Evolutionary conservation across 2,113 vertebrate genomes (phyloP).

Genomic region (Limanda limanda): DNA sequence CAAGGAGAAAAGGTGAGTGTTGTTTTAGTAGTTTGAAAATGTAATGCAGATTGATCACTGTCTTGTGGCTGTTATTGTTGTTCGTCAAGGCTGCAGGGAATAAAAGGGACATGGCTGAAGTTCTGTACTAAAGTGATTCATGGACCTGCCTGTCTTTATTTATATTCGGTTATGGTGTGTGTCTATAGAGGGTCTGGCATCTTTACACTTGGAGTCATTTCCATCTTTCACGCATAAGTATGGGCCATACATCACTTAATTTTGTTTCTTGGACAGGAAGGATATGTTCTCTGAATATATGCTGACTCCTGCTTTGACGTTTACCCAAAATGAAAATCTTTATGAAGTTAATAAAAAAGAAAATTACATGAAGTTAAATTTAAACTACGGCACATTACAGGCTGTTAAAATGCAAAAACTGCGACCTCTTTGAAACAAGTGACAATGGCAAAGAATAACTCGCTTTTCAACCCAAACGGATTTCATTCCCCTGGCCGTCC

Average conservation of each 20-base stretch:
- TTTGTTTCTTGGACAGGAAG: conserved; percentile 16
- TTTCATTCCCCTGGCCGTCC: conserved; percentile 13
- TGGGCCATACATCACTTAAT: conserved; percentile 56
- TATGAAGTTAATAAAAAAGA: conserved; percentile 7
- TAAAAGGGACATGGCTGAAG: conserved; percentile 59
- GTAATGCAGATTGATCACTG: conserved; percentile 82
- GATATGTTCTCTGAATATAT: conserved; percentile 13
- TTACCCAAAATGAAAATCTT: conserved; percentile 3
- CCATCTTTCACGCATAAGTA: conserved; percentile 68
- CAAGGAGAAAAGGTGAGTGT: conserved; percentile 83
- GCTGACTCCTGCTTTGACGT: background rate
- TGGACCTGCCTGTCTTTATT: conserved; percentile 70
- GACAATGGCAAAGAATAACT: conserved; percentile 14
- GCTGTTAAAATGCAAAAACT: conserved; percentile 17
- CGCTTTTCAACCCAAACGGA: background rate
- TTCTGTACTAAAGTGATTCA: conserved; percentile 71
- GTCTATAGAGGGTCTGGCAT: conserved; percentile 62
- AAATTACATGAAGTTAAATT: conserved; percentile 16
- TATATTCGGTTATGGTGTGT: conserved; percentile 65
- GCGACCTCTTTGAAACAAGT: conserved; percentile 25
- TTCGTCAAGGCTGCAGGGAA: conserved; percentile 69
- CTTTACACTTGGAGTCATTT: conserved; percentile 71
- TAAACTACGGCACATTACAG: background rate
- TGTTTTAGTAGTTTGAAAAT: conserved; percentile 82
- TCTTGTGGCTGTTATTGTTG: conserved; percentile 69